Percentiles rank a stretch among this genome's conserved stretches.
Conservation (phyloP, 1,140 invertebrate species). For the Drosophila nigrodunni region DNA sequence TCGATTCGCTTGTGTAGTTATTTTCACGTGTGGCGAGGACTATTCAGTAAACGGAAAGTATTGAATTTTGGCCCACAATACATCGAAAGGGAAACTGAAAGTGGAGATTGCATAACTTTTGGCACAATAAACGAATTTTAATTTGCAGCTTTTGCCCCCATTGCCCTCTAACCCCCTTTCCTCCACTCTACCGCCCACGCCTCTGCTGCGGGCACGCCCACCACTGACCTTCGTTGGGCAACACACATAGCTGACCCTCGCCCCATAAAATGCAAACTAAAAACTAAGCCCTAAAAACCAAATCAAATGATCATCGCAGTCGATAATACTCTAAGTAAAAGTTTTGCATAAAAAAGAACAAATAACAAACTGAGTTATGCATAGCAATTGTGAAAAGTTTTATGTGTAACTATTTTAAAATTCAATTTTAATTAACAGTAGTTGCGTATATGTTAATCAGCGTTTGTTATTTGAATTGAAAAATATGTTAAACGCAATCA, state of each 20-base stretch:
- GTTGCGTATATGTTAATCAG: too few species aligned
- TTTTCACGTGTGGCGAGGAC: conserved; percentile 57
- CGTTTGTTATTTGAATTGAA: too few species aligned
- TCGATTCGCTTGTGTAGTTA: conserved; percentile 62
- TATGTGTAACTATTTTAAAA: too few species aligned
- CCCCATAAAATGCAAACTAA: conserved; percentile 61
- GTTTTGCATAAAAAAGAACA: conserved; percentile 2
- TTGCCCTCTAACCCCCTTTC: not conserved
- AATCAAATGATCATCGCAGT: conserved; percentile 15
- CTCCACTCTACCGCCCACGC: not conserved
- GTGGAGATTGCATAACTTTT: conserved; percentile 49
- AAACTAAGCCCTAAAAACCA: conserved; percentile 55
- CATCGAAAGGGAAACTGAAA: conserved; percentile 41
- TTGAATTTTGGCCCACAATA: conserved; percentile 54
- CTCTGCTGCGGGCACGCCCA: conserved; percentile 11
- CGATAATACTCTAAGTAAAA: conserved; percentile 20
- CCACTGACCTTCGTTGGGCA: conserved; percentile 57
- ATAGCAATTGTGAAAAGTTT: not conserved
- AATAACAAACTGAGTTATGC: not conserved
- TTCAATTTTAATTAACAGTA: too few species aligned
- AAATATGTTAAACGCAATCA: too few species aligned
- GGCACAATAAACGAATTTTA: conserved; percentile 58
- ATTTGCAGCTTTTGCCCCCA: conserved; percentile 34
- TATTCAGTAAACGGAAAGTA: conserved; percentile 28
- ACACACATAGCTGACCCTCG: conserved; percentile 44